These are phyloP conservation scores for Pelobates fuscus DNA, from an alignment of 2,113 vertebrate species.

Conservation along the genomic window DNA sequence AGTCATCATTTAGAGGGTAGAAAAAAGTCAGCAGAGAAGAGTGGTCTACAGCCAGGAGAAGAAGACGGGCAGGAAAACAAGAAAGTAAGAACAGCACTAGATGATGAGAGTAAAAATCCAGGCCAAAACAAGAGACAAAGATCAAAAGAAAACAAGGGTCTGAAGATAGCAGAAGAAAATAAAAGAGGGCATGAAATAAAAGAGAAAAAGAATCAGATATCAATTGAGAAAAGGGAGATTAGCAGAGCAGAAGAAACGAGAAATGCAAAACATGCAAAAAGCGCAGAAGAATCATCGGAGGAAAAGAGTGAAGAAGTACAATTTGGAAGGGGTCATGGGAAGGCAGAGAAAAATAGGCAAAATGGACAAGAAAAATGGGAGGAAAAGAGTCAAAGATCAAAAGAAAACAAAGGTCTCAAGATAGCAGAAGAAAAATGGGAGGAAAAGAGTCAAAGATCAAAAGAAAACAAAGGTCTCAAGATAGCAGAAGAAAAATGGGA, in stretches of 20 bases:
- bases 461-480: not conserved
- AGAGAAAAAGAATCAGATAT: too few species aligned
- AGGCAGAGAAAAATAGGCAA: not conserved
- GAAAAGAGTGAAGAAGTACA: not conserved
- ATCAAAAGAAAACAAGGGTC: too few species aligned
- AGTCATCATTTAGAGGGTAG: too few species aligned
- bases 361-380: not conserved
- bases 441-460: not conserved
- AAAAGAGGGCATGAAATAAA: too few species aligned
- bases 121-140: too few species aligned
- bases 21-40: not conserved
- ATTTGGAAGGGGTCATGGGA: not conserved
- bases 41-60: not conserved
- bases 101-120: too few species aligned
- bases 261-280: not conserved
- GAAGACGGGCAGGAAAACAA: not conserved
- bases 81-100: not conserved
- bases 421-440: not conserved
- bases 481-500: not conserved
- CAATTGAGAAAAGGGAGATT: too few species aligned
- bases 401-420: not conserved
- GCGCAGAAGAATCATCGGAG: too few species aligned
- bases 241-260: not conserved
- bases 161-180: too few species aligned
- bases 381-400: not conserved